Base-by-base conservation (phyloP, 2,888 invertebrate species). In the Epinotia demarniana region DNA sequence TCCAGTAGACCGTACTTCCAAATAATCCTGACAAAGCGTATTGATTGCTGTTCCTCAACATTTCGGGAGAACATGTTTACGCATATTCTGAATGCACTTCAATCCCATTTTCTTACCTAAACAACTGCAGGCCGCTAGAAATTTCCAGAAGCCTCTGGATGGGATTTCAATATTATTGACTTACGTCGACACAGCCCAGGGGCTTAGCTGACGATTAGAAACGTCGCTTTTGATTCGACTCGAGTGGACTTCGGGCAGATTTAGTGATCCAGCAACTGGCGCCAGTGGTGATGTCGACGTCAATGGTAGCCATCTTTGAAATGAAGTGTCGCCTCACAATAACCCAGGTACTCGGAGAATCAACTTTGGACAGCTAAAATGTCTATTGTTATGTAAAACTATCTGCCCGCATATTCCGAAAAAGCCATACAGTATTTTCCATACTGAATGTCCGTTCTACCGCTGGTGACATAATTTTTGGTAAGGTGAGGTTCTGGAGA, bases 101-200 rank as follows among this genome's bases (percentile, higher is more conserved):
- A 60, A 74, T 64, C 39, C 74, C 74, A 75, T 75, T 70, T 75
- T 75, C 70, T 70, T 75, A n/a, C 11, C 70, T 63, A 75, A 71
- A 73, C 61, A 73, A 69, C n/a, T 18, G 66, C 61, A 63, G 57
- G 13, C 18, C 19, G 6, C 18, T 33, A 18, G 70, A 70, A 71
- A 39, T 66, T 64, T 75, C 64, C 71, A 55, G 66, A 55, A 58
- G 58, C 72, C n/a, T 61, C 58, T 16, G 53, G 60, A 64, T 53
- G 53, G 75, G 70, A 71, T 75, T 71, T 71, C 70, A 64, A 66
- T 71, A 75, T 75, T 71, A 75, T 75, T 66, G 75, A 71, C 75
- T 71, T 60, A 60, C 68, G 68, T 58, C 70, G 58, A 58, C 33
- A 46, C 46, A 27, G 58, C 74, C 49, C 58, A 0, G n/a, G 16